Evolutionary conservation across 2,888 invertebrate genomes (phyloP).

Genomic region (Hypselothyrea guttata): DNA sequence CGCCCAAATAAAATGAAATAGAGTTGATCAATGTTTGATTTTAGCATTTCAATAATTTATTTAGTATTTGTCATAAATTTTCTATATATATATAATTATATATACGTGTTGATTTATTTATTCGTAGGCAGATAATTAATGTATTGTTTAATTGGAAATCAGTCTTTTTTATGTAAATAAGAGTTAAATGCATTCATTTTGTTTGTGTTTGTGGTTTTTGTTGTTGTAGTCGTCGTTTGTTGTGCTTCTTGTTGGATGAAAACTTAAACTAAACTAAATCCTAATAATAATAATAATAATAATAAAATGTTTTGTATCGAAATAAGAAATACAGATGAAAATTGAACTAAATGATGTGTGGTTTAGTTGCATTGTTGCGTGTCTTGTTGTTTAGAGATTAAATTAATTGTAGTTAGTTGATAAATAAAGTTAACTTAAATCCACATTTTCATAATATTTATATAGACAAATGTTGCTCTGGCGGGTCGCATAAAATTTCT

Average conservation of each 20-base stretch:
- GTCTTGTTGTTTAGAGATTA: slow-evolving; percentile 60
- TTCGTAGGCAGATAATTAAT: slow-evolving; percentile 68
- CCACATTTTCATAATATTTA: slow-evolving; percentile 25
- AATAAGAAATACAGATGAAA: slow-evolving; percentile 44
- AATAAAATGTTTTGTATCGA: slow-evolving; percentile 8
- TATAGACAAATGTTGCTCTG: slow-evolving; percentile 44
- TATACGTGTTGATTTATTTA: slow-evolving; percentile 49
- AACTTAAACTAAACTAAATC: slow-evolving; percentile 14
- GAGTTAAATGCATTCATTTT: slow-evolving; percentile 72
- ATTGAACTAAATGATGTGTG: slow-evolving; percentile 64
- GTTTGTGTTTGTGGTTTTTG: slow-evolving; percentile 42
- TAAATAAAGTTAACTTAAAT: slow-evolving; percentile 49
- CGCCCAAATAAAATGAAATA: too few species aligned
- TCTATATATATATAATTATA: slow-evolving; percentile 52
- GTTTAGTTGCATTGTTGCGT: slow-evolving; percentile 66
- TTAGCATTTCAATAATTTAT: slow-evolving; percentile 75
- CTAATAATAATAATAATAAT: slow-evolving; percentile 3
- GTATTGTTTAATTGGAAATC: slow-evolving; percentile 81
- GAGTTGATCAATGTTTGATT: slow-evolving; percentile 8
- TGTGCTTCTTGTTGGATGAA: slow-evolving; percentile 30
- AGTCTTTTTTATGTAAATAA: slow-evolving; percentile 82
- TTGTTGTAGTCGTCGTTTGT: slow-evolving; percentile 11
- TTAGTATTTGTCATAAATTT: slow-evolving; percentile 70
- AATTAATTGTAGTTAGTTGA: slow-evolving; percentile 34
- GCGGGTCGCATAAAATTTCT: slow-evolving; percentile 58